Evolutionary conservation across 2,797 vertebrate genomes (phyloP), one percentile per base, ranked within the genome.

Genomic region (Hozukius guyotensis): DNA sequence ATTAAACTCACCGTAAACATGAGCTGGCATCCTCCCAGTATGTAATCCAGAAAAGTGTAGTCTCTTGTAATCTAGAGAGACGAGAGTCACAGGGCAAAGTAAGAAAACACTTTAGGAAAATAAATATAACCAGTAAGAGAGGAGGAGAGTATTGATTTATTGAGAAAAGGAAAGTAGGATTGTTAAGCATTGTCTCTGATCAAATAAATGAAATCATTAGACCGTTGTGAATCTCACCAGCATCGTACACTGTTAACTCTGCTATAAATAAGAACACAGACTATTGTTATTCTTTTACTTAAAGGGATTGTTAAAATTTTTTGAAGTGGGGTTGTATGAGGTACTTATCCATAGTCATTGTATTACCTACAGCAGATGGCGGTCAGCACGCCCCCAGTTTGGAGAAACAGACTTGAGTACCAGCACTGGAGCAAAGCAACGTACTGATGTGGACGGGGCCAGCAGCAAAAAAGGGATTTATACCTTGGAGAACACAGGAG

Each of bases 31-130:
- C 99, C 99, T 67, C 99, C 98, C 73, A 99, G 92, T 87, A 99
- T 99, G 88, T 99, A 99, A 95, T 99, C 99, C 92, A 99, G 94
- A 85, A 99, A 99, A 8, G 98, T 97, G 86, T 98, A 99, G 94
- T 99, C 96, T 80, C 97, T 96, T 72, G 95, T 96, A 90, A 99
- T 97, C 99, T 99, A 36, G 81, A 93, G 93, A 75, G 63, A 86
- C 61, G 76, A 6, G 7, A 75, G 61, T 16, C 11, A 84, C 29
- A 80, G 64, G 8, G 6, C 11, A 75, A 14, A 46, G 24, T 55
- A 27, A 80, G 36, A 20, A 27, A 61, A 81, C 13, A 61, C 3
- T 16, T 18, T 8, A 62, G 6, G 3, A 27, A 55, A 57, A 66
- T 55, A 71, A 77, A 8, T 9, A 65, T 1, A 31, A 20, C n/a